phyloP scores from a whole-genome alignment of 2,797 vertebrate genomes.

The Dallia pectoralis region DNA sequence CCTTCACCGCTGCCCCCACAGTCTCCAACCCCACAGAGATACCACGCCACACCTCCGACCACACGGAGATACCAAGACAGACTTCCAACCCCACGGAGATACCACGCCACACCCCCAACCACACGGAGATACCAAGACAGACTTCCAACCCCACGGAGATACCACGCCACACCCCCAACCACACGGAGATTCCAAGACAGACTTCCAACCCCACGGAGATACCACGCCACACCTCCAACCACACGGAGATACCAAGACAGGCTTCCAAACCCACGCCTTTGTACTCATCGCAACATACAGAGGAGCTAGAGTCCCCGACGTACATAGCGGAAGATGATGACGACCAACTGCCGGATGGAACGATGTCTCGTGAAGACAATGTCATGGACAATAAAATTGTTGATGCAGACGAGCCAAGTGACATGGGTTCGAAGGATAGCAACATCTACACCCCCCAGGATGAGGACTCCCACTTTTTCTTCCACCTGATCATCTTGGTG shows the following conservation, averaged over 20 bases:
- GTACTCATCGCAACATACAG: neutral
- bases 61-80: no score
- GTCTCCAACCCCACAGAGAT: no score
- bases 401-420: conserved; percentile 16
- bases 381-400: conserved; percentile 19
- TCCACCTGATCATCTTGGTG: conserved; percentile 88
- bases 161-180: no score
- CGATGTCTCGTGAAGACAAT: no score
- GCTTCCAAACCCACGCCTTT: neutral
- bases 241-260: neutral
- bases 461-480: conserved; percentile 93
- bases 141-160: no score
- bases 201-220: neutral
- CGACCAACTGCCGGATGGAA: neutral
- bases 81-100: neutral
- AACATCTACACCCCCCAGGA: conserved; percentile 73
- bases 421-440: conserved; percentile 56
- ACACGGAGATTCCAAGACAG: no score
- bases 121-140: no score
- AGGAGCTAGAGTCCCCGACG: neutral
- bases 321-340: neutral
- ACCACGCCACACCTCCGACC: no score
- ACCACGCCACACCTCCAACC: neutral
- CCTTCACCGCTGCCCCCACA: no score
- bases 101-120: neutral